A percentile compares a stretch with the other conserved stretches of the same genome.
phyloP scores from a whole-genome alignment of 2,797 vertebrate species.

The Etheostoma nigrum region DNA sequence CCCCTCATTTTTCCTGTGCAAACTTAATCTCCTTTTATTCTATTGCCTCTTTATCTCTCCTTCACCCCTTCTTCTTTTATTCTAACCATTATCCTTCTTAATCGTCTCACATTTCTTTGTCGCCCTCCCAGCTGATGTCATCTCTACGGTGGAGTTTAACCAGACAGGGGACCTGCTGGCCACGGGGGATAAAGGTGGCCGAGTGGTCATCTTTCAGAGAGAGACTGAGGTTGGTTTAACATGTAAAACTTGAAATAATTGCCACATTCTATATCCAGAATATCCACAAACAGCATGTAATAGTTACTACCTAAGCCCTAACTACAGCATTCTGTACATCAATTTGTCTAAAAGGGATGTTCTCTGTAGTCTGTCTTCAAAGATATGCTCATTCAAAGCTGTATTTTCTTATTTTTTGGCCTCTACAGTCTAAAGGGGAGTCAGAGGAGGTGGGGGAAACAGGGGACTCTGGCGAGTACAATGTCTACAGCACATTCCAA shows the following conservation, averaged over 20 bases:
- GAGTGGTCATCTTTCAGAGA: conserved; percentile 98
- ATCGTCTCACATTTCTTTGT: conserved; percentile 12
- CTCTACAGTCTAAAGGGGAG: conserved; percentile 90
- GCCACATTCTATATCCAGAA: not conserved
- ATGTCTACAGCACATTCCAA: conserved; percentile 99
- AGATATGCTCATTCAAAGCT: conserved; percentile 11
- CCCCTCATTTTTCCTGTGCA: not conserved
- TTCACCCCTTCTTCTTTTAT: not conserved
- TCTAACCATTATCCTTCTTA: not conserved
- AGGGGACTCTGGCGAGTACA: conserved; percentile 96
- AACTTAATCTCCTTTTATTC: conserved; percentile 2
- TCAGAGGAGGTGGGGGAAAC: conserved; percentile 86
- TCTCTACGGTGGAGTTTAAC: conserved; percentile 99
- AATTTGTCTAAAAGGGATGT: not conserved
- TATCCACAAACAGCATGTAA: not conserved
- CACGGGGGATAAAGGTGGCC: conserved; percentile 97
- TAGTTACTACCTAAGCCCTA: not conserved
- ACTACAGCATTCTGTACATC: not conserved
- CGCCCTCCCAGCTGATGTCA: conserved; percentile 92
- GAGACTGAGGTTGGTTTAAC: conserved; percentile 90
- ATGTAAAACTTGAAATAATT: not conserved
- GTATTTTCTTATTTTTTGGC: conserved; percentile 14
- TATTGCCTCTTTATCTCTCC: conserved; percentile 10
- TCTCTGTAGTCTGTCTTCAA: not conserved
- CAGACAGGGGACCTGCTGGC: conserved; percentile 98